A percentile compares a stretch with the other conserved stretches of the same genome.
Conservation (phyloP, 2,888 invertebrate species). For the Plebejus melissa region DNA sequence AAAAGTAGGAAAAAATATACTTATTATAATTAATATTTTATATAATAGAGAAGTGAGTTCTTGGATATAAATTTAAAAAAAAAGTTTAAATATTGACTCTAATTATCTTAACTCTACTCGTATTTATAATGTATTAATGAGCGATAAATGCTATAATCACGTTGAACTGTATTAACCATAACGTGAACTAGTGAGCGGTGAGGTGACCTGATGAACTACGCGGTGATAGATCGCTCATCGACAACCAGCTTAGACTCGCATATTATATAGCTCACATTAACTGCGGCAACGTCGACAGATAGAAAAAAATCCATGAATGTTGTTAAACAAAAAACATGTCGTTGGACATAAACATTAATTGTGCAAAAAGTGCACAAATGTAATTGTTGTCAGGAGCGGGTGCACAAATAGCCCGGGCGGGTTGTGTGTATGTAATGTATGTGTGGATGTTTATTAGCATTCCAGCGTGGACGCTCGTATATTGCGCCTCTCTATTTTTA, state of each 20-base stretch:
- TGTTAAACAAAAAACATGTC: background rate
- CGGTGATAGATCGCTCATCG: background rate
- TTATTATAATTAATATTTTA: too few relatives aligned
- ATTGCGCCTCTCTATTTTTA: background rate
- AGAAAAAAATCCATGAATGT: background rate
- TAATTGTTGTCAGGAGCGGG: background rate
- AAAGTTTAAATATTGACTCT: background rate
- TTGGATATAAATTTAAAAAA: background rate
- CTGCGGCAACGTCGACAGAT: background rate
- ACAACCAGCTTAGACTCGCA: background rate
- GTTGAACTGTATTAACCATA: background rate
- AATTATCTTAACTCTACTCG: too few relatives aligned
- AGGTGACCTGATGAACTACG: background rate
- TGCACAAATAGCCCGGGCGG: background rate
- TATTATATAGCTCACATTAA: background rate
- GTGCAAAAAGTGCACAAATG: background rate
- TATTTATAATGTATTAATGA: background rate
- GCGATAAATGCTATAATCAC: background rate
- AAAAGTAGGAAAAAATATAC: too few relatives aligned
- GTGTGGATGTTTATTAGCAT: conserved; percentile 5
- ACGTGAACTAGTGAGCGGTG: background rate
- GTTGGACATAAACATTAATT: background rate
- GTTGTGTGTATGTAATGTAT: background rate
- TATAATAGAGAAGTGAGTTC: background rate
- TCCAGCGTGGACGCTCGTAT: background rate